phyloP scores from a whole-genome alignment of 2,113 vertebrate species.

The Albula goreensis region DNA sequence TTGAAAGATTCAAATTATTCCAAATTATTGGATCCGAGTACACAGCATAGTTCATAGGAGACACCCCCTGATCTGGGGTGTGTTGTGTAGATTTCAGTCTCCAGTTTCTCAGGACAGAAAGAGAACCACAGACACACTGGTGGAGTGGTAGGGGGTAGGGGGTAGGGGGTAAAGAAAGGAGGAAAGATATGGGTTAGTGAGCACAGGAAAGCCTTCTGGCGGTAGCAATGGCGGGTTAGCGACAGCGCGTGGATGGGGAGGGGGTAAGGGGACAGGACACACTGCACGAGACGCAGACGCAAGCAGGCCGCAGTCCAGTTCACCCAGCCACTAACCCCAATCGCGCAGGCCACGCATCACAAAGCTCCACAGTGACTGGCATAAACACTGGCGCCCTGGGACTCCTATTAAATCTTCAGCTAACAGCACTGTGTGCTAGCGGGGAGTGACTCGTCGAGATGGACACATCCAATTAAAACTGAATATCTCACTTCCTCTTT shows the following conservation, averaged over 20 bases:
- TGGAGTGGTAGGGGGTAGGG: background rate
- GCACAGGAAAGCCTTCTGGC: conserved; percentile 29
- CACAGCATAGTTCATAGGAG: background rate
- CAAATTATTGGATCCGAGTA: background rate
- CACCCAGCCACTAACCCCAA: background rate
- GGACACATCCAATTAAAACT: no score
- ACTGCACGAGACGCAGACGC: background rate
- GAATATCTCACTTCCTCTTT: background rate
- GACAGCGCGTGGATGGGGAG: background rate
- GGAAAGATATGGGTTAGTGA: conserved; percentile 10
- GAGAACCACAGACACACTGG: background rate
- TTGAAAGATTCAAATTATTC: background rate
- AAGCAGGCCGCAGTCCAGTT: background rate
- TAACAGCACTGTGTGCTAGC: no score
- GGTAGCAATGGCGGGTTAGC: conserved; percentile 27
- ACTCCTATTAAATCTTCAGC: no score
- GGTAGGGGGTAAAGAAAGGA: background rate
- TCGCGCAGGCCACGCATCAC: background rate
- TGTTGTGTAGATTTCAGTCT: conserved; percentile 8
- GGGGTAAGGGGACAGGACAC: background rate
- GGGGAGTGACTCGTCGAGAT: no score
- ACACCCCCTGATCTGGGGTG: background rate
- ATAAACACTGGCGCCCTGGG: no score
- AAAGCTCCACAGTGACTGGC: background rate
- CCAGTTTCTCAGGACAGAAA: conserved; percentile 24